Base-by-base conservation (phyloP, 1,140 invertebrate genomes). In the Armadillidium nasatum region DNA sequence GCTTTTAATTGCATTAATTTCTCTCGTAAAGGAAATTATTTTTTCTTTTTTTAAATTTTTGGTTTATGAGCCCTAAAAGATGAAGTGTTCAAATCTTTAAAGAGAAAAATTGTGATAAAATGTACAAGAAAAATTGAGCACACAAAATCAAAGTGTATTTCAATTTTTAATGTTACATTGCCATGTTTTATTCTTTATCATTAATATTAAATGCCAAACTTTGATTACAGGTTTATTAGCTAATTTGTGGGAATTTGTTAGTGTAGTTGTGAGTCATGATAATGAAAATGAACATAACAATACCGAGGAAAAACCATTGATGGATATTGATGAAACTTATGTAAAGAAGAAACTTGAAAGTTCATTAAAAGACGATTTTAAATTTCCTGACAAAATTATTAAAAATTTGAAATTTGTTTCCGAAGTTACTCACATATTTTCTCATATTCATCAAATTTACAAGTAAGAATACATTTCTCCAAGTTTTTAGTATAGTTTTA, bases 381-480 rank as follows among this genome's bases (percentile, higher is more conserved):
- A 19, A 15, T 19, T 60, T 13, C 19, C 50, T 3, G 19, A 60
- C 2, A 60, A 60, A 60, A 15, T 60, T 3, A 60, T 60, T 13
- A 60, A 60, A 19, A 21, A 19, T 4, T 69, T 77, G 13, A 73
- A 13, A 7, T 76, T 74, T 60, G 33, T 81, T 54, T 71, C 75
- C 21, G 80, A 81, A 22, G 78, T 82, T 22, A 50, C 68, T 6
- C 81, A 82, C 43, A 72, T 82, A 43, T 82, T 82, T 72, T 80
- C 80, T 13, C 81, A 82, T 72, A 82, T 82, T 33, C 73, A 75
- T n/a, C 81, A 80, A 50, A 81, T 76, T 10, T 82, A 82, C 76
- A 76, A 70, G 71, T 76, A 74, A 74, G 33, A 33, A 33, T 33
- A 1, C 6, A 33, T 33, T 33, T 33, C 33, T 33, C 33, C 2